Percentiles rank a stretch among this genome's conserved stretches.
These are phyloP conservation scores for Ectropis grisescens DNA, from an alignment of 1,140 invertebrate genomes.

Conservation along the genomic window DNA sequence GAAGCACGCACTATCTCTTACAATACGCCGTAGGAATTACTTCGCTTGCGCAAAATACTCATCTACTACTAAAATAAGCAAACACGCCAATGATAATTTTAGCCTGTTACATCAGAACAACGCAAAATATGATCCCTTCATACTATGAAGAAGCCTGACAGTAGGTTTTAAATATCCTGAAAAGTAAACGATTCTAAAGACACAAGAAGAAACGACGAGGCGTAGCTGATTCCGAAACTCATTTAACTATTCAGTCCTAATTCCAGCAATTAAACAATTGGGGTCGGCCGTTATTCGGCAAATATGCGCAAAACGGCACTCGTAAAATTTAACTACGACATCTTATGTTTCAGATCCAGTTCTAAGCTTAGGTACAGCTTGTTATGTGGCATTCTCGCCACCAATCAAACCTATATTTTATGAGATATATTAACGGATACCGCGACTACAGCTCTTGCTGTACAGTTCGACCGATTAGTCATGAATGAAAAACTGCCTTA, in stretches of 20 bases:
- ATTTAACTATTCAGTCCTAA: slow-evolving; percentile 10
- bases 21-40: not conserved
- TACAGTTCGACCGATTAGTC: not conserved
- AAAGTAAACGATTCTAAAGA: no score
- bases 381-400: not conserved
- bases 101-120: no score
- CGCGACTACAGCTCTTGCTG: not conserved
- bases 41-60: no score
- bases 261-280: slow-evolving; percentile 18
- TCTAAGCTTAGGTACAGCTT: slow-evolving; percentile 4
- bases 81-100: no score
- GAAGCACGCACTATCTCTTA: slow-evolving; percentile 1
- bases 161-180: no score
- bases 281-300: slow-evolving; percentile 15
- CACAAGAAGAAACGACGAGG: no score
- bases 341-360: slow-evolving; percentile 6
- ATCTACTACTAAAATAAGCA: no score
- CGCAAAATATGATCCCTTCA: no score
- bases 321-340: slow-evolving; percentile 12
- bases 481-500: not conserved
- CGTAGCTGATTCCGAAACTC: no score
- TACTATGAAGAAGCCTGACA: no score
- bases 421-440: not conserved
- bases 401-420: not conserved
- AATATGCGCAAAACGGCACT: slow-evolving; percentile 9